These are phyloP conservation scores for Drosophila novamexicana DNA, from an alignment of 1,140 invertebrate genomes.

Conservation along the genomic window DNA sequence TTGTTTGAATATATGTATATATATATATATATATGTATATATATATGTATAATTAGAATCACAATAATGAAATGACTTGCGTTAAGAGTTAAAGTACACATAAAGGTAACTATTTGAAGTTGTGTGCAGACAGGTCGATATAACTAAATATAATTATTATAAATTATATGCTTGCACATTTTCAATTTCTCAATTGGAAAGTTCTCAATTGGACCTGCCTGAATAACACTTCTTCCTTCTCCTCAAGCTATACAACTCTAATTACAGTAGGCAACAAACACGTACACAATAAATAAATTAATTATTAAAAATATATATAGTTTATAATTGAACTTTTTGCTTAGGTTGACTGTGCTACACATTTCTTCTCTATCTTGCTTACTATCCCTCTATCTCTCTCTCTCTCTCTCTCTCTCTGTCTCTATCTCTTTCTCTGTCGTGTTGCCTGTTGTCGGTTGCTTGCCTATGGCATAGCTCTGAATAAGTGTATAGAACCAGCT, in stretches of 20 bases:
- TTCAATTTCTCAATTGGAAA: not conserved
- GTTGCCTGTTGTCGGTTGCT: constrained; percentile 3
- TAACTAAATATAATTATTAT: not conserved
- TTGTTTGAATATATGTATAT: constrained; percentile 6
- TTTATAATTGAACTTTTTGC: constrained; percentile 62
- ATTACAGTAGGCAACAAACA: constrained; percentile 45
- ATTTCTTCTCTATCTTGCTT: constrained; percentile 4
- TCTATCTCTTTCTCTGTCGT: not conserved
- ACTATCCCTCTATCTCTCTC: not conserved
- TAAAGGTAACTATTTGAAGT: constrained; percentile 31
- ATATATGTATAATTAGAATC: constrained; percentile 56
- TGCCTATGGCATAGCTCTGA: constrained; percentile 24
- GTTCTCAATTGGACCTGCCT: constrained; percentile 14
- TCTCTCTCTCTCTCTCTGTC: not conserved
- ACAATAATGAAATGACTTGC: constrained; percentile 73
- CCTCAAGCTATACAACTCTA: constrained; percentile 34
- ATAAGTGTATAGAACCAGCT: constrained; percentile 34
- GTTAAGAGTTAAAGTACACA: constrained; percentile 59
- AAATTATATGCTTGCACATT: not conserved
- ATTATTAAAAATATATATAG: constrained; percentile 50
- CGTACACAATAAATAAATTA: constrained; percentile 50
- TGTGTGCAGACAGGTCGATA: constrained; percentile 26
- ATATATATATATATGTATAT: not conserved
- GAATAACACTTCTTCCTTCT: not conserved
- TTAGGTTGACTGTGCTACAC: constrained; percentile 38